Conservation (phyloP, 2,113 vertebrate species). For the Colistium nudipinnis region DNA sequence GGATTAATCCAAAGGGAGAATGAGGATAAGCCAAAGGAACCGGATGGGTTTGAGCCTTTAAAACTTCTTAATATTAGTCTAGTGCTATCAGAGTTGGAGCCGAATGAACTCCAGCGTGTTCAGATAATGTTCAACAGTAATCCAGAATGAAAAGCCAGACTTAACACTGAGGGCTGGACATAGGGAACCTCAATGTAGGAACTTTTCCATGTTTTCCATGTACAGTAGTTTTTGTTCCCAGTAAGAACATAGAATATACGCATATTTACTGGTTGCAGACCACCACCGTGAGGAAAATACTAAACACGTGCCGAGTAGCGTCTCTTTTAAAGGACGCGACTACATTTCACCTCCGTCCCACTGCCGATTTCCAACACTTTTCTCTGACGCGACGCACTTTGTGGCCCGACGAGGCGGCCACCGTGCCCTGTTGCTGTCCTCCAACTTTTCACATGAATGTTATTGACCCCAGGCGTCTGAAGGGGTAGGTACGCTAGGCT, state of each 20-base stretch:
- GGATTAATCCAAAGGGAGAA: conserved; percentile 31
- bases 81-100: conserved; percentile 30
- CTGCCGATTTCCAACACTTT: conserved; percentile 5
- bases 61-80: conserved; percentile 43
- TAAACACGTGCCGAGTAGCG: neutral
- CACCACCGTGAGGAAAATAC: neutral
- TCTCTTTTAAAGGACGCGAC: neutral
- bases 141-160: conserved; percentile 28
- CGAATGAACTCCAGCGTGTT: conserved; percentile 43
- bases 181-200: neutral
- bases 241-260: no score
- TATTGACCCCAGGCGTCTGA: conserved; percentile 59
- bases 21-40: conserved; percentile 53
- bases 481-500: conserved; percentile 37
- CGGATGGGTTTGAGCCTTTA: conserved; percentile 46
- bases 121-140: conserved; percentile 37
- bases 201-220: neutral
- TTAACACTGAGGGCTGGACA: conserved; percentile 2
- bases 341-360: conserved; percentile 7
- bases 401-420: neutral
- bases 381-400: conserved; percentile 6
- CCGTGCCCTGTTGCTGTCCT: conserved; percentile 26
- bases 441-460: conserved; percentile 64
- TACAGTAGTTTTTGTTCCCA: neutral
- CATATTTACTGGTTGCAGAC: neutral